These are phyloP conservation scores for Nephrotoma guestfalica DNA, from an alignment of 2,888 invertebrate genomes.

Conservation along the genomic window DNA sequence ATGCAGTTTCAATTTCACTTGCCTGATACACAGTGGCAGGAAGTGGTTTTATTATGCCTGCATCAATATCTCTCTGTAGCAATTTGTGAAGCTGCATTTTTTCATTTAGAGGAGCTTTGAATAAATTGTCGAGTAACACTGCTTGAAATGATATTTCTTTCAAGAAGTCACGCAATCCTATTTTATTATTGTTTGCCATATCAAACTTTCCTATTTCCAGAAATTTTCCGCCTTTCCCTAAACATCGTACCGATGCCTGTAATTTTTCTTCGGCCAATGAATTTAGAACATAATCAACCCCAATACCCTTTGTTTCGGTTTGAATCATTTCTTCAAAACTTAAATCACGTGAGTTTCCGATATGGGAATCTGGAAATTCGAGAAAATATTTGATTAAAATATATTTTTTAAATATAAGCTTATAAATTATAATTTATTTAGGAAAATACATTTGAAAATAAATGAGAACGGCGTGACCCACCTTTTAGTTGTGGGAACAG, in stretches of 20 bases:
- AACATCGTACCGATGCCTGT: conserved; percentile 48
- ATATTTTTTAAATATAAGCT: too few species aligned
- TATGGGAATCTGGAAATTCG: conserved; percentile 32
- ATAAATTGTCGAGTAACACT: conserved; percentile 56
- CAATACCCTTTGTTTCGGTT: conserved; percentile 63
- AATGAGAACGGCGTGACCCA: too few species aligned
- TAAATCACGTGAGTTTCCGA: conserved; percentile 75
- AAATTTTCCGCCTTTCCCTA: conserved; percentile 49
- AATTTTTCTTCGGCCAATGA: conserved; percentile 87
- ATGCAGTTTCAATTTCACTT: conserved; percentile 56
- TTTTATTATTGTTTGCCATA: conserved; percentile 44
- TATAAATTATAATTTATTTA: too few species aligned
- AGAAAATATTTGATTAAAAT: too few species aligned
- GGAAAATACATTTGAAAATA: too few species aligned
- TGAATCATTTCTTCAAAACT: conserved; percentile 79
- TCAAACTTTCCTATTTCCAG: conserved; percentile 79
- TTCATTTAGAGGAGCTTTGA: conserved; percentile 35
- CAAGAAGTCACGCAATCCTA: conserved; percentile 49
- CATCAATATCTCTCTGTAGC: background rate
- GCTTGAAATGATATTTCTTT: conserved; percentile 64
- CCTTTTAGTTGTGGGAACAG: conserved; percentile 36
- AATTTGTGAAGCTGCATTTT: background rate
- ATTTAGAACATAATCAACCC: conserved; percentile 85
- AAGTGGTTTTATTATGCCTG: conserved; percentile 36
- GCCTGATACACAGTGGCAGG: conserved; percentile 45